Evolutionary conservation across 2,888 invertebrate species (phyloP), one percentile per base, ranked within the genome.

Genomic region (Crepidodera aurea): DNA sequence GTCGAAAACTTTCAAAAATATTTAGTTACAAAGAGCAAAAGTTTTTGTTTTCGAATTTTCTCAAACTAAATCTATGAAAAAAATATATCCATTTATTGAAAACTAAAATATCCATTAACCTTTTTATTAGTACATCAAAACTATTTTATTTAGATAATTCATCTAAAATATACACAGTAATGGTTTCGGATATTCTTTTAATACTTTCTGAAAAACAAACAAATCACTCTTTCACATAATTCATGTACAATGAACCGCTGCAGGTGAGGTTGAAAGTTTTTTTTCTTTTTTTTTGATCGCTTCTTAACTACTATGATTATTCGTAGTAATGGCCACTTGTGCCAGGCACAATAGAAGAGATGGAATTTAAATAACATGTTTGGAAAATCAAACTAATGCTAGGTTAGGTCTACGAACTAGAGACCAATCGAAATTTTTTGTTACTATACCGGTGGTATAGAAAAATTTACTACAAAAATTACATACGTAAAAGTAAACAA

Each of bases 351-450:
- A 80, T 79, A 77, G 78, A 73, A 78, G 78, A 78, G 78, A 75
- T 77, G 79, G 79, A 79, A 80, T 80, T 79, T 79, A 79, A 80
- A 79, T 79, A 77, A 78, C 77, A 77, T 71, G 75, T 73, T 75
- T 78, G 71, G 74, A 73, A 76, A 79, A 78, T 80, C 77, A 78
- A 77, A 74, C 75, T 79, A 78, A 79, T 78, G 74, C 75, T 72
- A 75, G 75, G 79, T 61, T 65, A 46, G 39, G 40, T 44, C 12
- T 12, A 13, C 37, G 13, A 5, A 13, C 37, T 15, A 37, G 15
- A 1, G 13, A 37, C 5, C 15, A 37, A 37, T 37, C 37, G 2
- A 37, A 37, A 37, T 37, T 37, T 37, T 37, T 2, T 22, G 22
- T 22, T 22, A 22, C 3, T n/a, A 22, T 22, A 22, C 22, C 3